phyloP scores from a whole-genome alignment of 2,888 invertebrate genomes.

The Hanleya hanleyi region DNA sequence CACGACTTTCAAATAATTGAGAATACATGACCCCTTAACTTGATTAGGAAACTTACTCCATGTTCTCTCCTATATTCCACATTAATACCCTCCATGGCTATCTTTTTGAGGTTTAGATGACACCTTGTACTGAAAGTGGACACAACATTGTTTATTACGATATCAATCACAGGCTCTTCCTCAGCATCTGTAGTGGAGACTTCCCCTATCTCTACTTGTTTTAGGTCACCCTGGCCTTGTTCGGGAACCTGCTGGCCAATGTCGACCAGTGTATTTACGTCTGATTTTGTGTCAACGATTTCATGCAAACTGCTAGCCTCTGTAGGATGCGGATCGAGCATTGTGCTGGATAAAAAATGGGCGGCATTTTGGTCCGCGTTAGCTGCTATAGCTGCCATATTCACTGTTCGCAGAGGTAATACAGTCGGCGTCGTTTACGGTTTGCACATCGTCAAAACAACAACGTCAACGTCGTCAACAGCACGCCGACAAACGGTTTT shows the following conservation, averaged over 20 bases:
- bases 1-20: too few relatives aligned
- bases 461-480: too few relatives aligned
- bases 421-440: too few relatives aligned
- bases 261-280: too few relatives aligned
- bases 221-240: background rate
- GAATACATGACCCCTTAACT: too few relatives aligned
- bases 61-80: conserved; percentile 96
- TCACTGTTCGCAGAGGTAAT: too few relatives aligned
- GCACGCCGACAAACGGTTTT: too few relatives aligned
- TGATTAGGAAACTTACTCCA: conserved; percentile 82
- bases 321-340: too few relatives aligned
- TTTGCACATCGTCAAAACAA: too few relatives aligned
- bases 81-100: conserved; percentile 93
- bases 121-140: conserved; percentile 97
- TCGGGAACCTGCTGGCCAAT: background rate
- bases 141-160: conserved; percentile 98
- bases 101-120: conserved; percentile 94
- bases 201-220: background rate
- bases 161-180: conserved; percentile 79
- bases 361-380: background rate
- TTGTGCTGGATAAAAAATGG: background rate
- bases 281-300: background rate
- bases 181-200: conserved; percentile 12
- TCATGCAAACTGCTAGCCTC: background rate
- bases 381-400: background rate